Percentiles rank a stretch among this genome's conserved stretches.
Conservation (phyloP, 2,888 invertebrate species). For the Himalopsyche kuldschensis region DNA sequence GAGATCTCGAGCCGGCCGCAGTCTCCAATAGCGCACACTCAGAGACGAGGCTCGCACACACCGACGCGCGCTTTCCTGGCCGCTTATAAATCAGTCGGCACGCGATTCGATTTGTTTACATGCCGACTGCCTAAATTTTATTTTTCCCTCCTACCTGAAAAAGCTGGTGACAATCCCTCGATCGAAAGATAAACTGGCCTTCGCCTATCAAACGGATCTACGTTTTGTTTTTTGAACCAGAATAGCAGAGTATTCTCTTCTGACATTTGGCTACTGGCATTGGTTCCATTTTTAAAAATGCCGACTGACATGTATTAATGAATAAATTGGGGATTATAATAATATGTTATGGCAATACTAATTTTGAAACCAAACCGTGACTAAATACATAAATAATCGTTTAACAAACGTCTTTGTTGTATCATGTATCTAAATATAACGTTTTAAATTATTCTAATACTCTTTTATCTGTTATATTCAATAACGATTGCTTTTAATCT, state of each 20-base stretch:
- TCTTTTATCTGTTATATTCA: no score
- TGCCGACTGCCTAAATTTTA: background rate
- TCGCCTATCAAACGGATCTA: background rate
- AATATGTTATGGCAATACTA: no score
- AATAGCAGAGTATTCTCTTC: background rate
- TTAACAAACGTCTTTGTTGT: no score
- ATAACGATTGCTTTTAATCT: no score
- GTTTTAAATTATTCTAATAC: no score
- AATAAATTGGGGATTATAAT: no score
- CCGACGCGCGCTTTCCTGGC: background rate
- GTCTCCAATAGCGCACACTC: background rate
- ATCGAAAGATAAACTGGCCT: background rate
- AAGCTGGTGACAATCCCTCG: background rate
- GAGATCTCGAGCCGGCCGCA: background rate
- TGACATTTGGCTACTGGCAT: background rate
- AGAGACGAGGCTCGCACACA: background rate
- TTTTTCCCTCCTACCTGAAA: background rate
- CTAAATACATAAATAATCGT: no score
- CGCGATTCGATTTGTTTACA: slow-evolving; percentile 19
- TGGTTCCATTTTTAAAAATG: background rate
- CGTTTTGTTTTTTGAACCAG: background rate
- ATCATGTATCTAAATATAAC: no score
- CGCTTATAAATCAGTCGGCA: slow-evolving; percentile 9
- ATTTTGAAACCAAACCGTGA: no score
- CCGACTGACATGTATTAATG: no score